phyloP scores from a whole-genome alignment of 2,797 vertebrate genomes.

The Oreochromis grahami region DNA sequence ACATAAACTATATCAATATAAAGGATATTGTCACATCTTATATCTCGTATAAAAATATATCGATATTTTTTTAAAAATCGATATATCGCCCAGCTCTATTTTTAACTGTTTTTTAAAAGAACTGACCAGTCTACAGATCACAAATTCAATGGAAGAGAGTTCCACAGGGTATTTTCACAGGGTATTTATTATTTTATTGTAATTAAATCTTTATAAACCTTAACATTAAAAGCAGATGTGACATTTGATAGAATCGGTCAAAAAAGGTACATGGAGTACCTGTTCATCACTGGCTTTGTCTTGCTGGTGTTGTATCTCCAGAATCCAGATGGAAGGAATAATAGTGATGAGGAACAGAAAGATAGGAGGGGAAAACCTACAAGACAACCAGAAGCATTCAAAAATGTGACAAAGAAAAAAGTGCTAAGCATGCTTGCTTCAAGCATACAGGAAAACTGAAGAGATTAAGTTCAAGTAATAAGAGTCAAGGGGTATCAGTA shows the following conservation, averaged over 20 bases:
- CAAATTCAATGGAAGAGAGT: no score
- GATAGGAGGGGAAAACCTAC: constrained; percentile 93
- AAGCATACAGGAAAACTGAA: background rate
- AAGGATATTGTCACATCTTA: no score
- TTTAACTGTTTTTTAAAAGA: no score
- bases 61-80: no score
- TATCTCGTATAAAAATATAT: no score
- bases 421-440: background rate
- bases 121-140: no score
- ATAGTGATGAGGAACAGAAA: constrained; percentile 91
- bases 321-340: constrained; percentile 92
- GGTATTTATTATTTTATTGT: background rate
- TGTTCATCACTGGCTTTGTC: constrained; percentile 7
- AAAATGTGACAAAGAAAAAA: background rate
- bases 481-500: background rate
- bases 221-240: background rate
- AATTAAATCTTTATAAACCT: background rate
- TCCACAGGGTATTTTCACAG: no score
- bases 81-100: no score
- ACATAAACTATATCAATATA: no score
- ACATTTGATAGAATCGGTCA: background rate
- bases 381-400: background rate
- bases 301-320: constrained; percentile 78
- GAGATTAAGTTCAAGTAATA: background rate
- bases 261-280: constrained; percentile 30